These are phyloP conservation scores for Adelphocoris suturalis DNA, from an alignment of 2,888 invertebrate species.

Conservation along the genomic window DNA sequence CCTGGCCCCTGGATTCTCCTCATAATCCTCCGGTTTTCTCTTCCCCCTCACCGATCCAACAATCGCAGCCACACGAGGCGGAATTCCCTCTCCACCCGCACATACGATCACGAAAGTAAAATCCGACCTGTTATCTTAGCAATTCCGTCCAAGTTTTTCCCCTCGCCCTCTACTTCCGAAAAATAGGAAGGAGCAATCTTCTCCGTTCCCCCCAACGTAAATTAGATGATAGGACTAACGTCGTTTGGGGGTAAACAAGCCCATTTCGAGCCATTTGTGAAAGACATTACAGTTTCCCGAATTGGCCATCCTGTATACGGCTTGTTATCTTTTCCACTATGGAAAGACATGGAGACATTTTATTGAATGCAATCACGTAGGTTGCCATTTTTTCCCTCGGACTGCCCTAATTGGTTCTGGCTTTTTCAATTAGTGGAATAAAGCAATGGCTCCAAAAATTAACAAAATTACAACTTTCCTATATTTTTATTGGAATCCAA, in stretches of 20 bases:
- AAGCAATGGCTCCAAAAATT: no score
- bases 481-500: no score
- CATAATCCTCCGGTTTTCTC: background rate
- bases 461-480: no score
- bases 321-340: conserved; percentile 57
- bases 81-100: background rate
- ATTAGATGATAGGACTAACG: conserved; percentile 38
- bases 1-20: background rate
- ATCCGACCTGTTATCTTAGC: conserved; percentile 28
- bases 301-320: conserved; percentile 42
- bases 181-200: conserved; percentile 40
- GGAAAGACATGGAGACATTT: conserved; percentile 43
- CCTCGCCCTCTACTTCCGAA: background rate
- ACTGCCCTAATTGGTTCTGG: background rate
- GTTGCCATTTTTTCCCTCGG: conserved; percentile 2
- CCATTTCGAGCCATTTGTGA: conserved; percentile 58
- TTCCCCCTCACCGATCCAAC: background rate
- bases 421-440: no score
- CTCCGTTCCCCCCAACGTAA: conserved; percentile 29
- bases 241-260: conserved; percentile 58
- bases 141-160: conserved; percentile 9
- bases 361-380: conserved; percentile 46
- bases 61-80: background rate
- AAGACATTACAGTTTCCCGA: conserved; percentile 55
- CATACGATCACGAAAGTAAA: conserved; percentile 4